phyloP scores from a whole-genome alignment of 2,113 vertebrate genomes.

The Argyrosomus japonicus region DNA sequence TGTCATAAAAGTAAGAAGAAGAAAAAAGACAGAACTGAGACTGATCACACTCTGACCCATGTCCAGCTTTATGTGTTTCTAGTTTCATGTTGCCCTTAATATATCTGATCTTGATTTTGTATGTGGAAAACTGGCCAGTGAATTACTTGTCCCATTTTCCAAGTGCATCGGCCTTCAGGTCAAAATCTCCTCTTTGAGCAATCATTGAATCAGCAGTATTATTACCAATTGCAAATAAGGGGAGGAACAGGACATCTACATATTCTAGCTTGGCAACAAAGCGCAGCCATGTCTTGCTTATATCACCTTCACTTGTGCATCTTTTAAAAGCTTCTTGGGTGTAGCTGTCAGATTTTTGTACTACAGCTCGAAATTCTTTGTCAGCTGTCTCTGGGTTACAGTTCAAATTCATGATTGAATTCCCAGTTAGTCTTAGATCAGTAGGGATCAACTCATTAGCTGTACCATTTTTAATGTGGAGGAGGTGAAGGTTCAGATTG shows the following conservation, averaged over 20 bases:
- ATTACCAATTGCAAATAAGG: neutral
- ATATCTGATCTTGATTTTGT: too few species aligned
- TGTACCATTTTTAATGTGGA: neutral
- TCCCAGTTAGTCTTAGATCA: neutral
- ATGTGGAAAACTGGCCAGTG: neutral
- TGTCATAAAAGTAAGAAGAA: too few species aligned
- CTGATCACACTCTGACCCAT: too few species aligned
- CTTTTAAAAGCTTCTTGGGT: neutral
- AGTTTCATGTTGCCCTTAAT: too few species aligned
- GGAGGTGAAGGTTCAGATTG: neutral
- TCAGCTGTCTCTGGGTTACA: neutral
- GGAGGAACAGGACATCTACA: neutral
- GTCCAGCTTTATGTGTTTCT: too few species aligned
- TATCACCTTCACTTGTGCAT: fast-evolving
- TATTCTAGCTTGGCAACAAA: neutral
- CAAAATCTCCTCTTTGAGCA: slow-evolving; percentile 33
- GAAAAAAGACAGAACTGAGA: too few species aligned
- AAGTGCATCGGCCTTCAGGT: slow-evolving; percentile 22
- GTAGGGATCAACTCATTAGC: fast-evolving
- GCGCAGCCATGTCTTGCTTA: neutral
- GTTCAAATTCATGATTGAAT: too few species aligned
- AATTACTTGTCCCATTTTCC: slow-evolving; percentile 7
- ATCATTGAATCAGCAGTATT: neutral
- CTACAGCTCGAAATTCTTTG: neutral
- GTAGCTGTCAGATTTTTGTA: neutral